Percentiles rank a stretch among this genome's conserved stretches.
These are phyloP conservation scores for Spheniscus humboldti DNA, from an alignment of 2,797 vertebrate species.

Conservation along the genomic window DNA sequence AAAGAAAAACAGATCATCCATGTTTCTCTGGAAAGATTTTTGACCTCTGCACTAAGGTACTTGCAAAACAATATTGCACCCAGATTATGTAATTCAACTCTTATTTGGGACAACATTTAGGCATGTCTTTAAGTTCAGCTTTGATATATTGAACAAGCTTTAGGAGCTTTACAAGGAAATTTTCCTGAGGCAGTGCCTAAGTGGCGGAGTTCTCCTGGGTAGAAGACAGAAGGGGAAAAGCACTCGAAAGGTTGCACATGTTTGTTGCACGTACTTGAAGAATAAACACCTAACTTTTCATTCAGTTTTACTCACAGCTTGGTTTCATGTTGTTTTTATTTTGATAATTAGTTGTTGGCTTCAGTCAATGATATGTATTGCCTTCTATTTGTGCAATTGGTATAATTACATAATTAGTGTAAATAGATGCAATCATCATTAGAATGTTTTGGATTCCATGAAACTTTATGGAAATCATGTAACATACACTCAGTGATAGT, in stretches of 20 bases:
- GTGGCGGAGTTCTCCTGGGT: rapidly evolving
- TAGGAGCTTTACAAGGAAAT: background rate
- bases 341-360: constrained; percentile 30
- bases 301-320: background rate
- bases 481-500: background rate
- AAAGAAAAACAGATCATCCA: background rate
- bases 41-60: background rate
- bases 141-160: background rate
- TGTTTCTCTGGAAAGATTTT: background rate
- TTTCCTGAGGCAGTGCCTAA: background rate
- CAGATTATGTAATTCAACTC: background rate
- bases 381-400: constrained; percentile 40
- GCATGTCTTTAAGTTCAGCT: background rate
- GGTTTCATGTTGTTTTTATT: constrained; percentile 29
- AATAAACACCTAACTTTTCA: background rate
- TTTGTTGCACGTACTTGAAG: background rate
- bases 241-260: background rate
- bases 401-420: constrained; percentile 54
- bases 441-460: constrained; percentile 24
- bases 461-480: constrained; percentile 24
- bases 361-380: background rate
- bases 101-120: background rate
- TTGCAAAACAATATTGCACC: background rate
- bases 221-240: background rate
- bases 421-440: constrained; percentile 49